Evolutionary conservation across 2,113 vertebrate species (phyloP), one percentile per base, ranked within the genome.

Genomic region (Rana temporaria): DNA sequence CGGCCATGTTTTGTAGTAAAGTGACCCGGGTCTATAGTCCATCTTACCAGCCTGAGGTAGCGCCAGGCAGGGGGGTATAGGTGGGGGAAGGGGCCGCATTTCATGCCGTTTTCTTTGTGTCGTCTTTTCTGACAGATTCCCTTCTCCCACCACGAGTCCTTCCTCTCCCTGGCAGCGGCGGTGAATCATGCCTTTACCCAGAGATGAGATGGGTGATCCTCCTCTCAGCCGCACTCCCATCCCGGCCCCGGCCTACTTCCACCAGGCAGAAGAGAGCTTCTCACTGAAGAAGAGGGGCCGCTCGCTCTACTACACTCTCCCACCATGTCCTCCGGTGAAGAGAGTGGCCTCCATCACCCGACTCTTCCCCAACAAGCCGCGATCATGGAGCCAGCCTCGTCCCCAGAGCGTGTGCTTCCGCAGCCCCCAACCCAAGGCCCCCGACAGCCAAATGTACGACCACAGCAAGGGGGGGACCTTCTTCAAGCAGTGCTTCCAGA

Each of bases 401-500:
- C 93, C 94, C 1, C 94, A 92, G 88, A 93, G 94, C 0, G 91
- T 96, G 42, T 97, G 95, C 0, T 93, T 91, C 55, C 84, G 84
- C 22, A 87, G 83, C 1, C 84, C 87, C 0, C 85, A 88, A 11
- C n/a, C 74, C 17, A 72, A 78, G 75, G 56, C 86, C 0, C 83
- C 87, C 48, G 90, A 87, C 60, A 89, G 90, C 55, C 84, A 89
- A 0, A 24, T 86, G 2, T 98, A 96, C 5, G 92, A 97, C 87
- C 93, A 93, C 0, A 86, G 76, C 84, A 93, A 90, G 84, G 93
- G 89, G 0, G 91, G 94, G 84, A 89, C 94, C 60, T 97, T 95
- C 88, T 98, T 97, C 84, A 92, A 79, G 80, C 96, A 98, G 88
- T 96, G 90, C 79, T 98, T 97, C 88, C 91, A 90, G 82, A 93